Evolutionary conservation across 2,113 vertebrate genomes (phyloP), one percentile per base, ranked within the genome.

Genomic region (Centropus unirufus): DNA sequence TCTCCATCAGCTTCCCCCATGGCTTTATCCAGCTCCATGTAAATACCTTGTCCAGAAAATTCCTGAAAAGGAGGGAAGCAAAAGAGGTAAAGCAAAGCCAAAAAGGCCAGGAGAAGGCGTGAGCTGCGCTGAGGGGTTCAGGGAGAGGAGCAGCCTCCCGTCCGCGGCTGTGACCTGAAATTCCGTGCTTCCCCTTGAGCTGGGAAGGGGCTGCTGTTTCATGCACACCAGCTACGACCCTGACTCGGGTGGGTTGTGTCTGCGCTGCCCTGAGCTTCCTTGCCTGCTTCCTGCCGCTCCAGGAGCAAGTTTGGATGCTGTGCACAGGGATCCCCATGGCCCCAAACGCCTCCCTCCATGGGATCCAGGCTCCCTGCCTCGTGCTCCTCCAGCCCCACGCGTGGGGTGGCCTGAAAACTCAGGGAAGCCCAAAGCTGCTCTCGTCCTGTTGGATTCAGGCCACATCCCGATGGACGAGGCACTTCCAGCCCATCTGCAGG

Each of bases 281-380:
- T 59, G 18, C 5, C 29, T 4, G 11, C n/a, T 52, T 52, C 26
- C 30, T 46, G 32, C 59, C 90, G 78, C 1, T 1, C 18, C 34
- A 19, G 39, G 39, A 42, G 14, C 24, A 14, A 72, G 14, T 69
- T 54, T 86, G 36, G 55, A 74, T 26, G 59, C 20, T 39, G 34
- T 18, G 46, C 36, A 39, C 17, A 44, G 17, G 46, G 47, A 44
- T 39, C 19, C 14, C 1, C 39, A 40, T 4, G 7, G 34, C 36
- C 20, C 70, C 36, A 52, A 66, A 2, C 2, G 9, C 16, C 15
- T 0, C 3, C 1, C 13, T 44, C 9, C 23, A 15, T 9, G 9
- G 21, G 12, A 11, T 13, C 17, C n/a, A 30, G 1, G 1, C 52
- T 81, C 39, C 7, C 54, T 76, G 40, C 39, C 36, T 64, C 57